A percentile compares a stretch with the other conserved stretches of the same genome.
phyloP scores from a whole-genome alignment of 1,140 invertebrate species.

The Copidosoma floridanum region DNA sequence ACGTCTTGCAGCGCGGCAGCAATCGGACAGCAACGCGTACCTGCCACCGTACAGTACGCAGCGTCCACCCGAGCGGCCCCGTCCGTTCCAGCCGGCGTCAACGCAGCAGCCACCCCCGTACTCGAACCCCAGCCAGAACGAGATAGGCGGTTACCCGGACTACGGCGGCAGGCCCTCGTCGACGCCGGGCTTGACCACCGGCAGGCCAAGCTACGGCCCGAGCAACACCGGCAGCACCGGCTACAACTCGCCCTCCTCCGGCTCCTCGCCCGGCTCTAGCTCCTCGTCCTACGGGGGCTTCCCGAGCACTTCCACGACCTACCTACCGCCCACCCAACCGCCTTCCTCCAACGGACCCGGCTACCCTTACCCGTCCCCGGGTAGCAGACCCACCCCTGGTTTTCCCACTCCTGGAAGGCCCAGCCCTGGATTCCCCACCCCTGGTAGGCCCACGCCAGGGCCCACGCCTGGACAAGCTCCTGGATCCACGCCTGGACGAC shows the following conservation, averaged over 20 bases:
- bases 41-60: conserved; percentile 61
- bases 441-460: background rate
- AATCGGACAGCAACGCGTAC: conserved; percentile 58
- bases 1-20: conserved; percentile 64
- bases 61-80: conserved; percentile 64
- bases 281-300: conserved; percentile 47
- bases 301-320: conserved; percentile 1
- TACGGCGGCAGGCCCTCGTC: conserved; percentile 35
- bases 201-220: conserved; percentile 28
- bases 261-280: conserved; percentile 26
- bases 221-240: conserved; percentile 18
- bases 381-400: background rate
- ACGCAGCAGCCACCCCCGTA: conserved; percentile 31
- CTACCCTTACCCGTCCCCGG: conserved; percentile 40
- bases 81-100: conserved; percentile 63
- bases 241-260: conserved; percentile 35
- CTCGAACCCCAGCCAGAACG: conserved; percentile 41
- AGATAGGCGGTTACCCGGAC: conserved; percentile 36
- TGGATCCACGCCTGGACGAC: too few relatives aligned
- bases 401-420: conserved; percentile 26
- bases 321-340: conserved; percentile 36
- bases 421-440: background rate
- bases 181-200: conserved; percentile 31
- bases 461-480: conserved; percentile 14
- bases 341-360: conserved; percentile 33